Conservation (phyloP, 2,888 invertebrate species). For the Resseliella maxima region DNA sequence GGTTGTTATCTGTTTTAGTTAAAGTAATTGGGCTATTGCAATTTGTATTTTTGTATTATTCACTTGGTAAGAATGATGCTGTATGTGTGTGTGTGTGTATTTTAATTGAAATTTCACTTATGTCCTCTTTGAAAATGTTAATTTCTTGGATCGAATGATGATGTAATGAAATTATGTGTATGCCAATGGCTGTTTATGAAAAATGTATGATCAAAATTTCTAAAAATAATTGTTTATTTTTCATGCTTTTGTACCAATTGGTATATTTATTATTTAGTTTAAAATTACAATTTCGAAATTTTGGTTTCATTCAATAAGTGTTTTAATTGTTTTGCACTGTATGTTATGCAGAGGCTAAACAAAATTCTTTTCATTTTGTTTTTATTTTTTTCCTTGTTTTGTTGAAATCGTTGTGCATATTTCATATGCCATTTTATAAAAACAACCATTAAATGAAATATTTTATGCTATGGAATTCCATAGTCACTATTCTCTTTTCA, state of each 20-base stretch:
- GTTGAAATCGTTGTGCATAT: slow-evolving; percentile 17
- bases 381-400: neutral
- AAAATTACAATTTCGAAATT: slow-evolving; percentile 4
- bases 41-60: neutral
- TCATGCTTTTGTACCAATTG: neutral
- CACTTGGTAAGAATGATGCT: neutral
- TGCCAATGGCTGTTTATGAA: slow-evolving; percentile 3
- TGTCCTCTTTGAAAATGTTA: no score
- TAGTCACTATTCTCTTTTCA: no score
- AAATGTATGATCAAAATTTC: neutral
- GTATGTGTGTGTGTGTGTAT: neutral
- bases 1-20: neutral
- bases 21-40: slow-evolving; percentile 18
- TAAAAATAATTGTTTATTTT: slow-evolving; percentile 10
- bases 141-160: neutral
- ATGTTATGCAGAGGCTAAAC: neutral
- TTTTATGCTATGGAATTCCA: no score
- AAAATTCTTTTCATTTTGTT: neutral
- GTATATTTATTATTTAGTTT: neutral
- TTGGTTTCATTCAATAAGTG: neutral
- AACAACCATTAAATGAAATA: neutral
- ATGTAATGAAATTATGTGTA: neutral
- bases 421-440: slow-evolving; percentile 18
- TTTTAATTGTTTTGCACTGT: neutral
- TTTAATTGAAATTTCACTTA: neutral